Evolutionary conservation across 2,888 invertebrate species (phyloP).

Genomic region (Drosophila greeni): DNA sequence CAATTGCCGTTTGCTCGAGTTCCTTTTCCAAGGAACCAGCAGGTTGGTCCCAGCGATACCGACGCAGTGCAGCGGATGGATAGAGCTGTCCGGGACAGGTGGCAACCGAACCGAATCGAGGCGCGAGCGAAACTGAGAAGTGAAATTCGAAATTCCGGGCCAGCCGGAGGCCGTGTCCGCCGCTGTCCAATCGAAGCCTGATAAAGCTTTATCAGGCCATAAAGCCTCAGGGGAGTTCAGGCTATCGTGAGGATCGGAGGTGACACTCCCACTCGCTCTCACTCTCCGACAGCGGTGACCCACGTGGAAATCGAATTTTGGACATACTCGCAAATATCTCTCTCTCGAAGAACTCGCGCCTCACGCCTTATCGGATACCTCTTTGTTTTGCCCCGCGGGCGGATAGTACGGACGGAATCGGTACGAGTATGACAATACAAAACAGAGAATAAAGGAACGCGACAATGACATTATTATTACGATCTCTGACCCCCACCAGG

Average conservation of each 20-base stretch:
- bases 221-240: conserved; percentile 6
- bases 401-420: conserved; percentile 14
- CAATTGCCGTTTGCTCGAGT: conserved; percentile 35
- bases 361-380: conserved; percentile 11
- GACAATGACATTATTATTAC: conserved; percentile 68
- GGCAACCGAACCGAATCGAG: conserved; percentile 41
- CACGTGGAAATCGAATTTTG: conserved; percentile 37
- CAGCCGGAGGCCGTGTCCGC: conserved; percentile 6
- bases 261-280: not conserved
- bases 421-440: conserved; percentile 45
- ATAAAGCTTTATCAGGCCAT: conserved; percentile 51
- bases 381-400: conserved; percentile 24
- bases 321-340: not conserved
- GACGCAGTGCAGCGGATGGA: not conserved
- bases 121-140: conserved; percentile 58
- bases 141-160: conserved; percentile 41
- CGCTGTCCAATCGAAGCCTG: conserved; percentile 45
- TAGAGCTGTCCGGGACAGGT: not conserved
- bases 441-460: conserved; percentile 50
- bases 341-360: not conserved
- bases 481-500: conserved; percentile 9
- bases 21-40: conserved; percentile 35
- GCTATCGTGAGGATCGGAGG: conserved; percentile 1
- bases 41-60: conserved; percentile 13
- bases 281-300: not conserved